Percentiles rank a stretch among this genome's conserved stretches.
phyloP scores from a whole-genome alignment of 2,888 invertebrate species.

The Emmelina monodactyla region DNA sequence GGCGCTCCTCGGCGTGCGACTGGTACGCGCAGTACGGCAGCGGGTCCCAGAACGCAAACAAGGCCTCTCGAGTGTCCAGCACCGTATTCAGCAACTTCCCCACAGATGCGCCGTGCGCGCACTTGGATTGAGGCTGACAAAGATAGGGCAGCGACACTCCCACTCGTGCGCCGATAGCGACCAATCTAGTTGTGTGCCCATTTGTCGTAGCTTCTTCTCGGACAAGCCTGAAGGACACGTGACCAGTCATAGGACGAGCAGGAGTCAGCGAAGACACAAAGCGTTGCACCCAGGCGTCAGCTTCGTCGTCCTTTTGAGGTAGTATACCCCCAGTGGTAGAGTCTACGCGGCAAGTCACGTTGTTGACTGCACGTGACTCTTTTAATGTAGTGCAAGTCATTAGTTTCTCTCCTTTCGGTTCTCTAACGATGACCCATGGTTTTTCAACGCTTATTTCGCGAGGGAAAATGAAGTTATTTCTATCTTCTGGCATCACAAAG shows the following conservation, averaged over 20 bases:
- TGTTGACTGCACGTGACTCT: slow-evolving; percentile 79
- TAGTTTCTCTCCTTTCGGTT: slow-evolving; percentile 78
- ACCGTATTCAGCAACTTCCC: slow-evolving; percentile 72
- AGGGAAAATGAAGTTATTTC: slow-evolving; percentile 70
- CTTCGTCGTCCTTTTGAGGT: slow-evolving; percentile 72
- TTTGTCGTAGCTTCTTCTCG: slow-evolving; percentile 62
- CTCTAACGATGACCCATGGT: slow-evolving; percentile 82
- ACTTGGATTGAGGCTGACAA: slow-evolving; percentile 73
- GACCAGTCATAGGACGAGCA: slow-evolving; percentile 75
- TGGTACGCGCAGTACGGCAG: slow-evolving; percentile 86
- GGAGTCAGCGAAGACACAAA: slow-evolving; percentile 73
- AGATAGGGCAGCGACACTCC: slow-evolving; percentile 84
- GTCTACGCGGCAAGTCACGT: slow-evolving; percentile 80
- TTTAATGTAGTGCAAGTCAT: slow-evolving; percentile 85
- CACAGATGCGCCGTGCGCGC: slow-evolving; percentile 69
- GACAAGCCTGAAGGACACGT: slow-evolving; percentile 80
- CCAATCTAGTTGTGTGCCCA: slow-evolving; percentile 41
- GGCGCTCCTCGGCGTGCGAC: slow-evolving; percentile 69
- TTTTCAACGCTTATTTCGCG: slow-evolving; percentile 76
- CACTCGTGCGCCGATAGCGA: slow-evolving; percentile 72
- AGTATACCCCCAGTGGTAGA: slow-evolving; percentile 71
- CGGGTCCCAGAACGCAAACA: slow-evolving; percentile 86
- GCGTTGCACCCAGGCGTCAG: slow-evolving; percentile 75
- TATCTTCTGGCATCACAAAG: slow-evolving; percentile 72
- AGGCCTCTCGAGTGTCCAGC: slow-evolving; percentile 79